Evolutionary conservation across 1,140 invertebrate genomes (phyloP).

Genomic region (Microplitis mediator): DNA sequence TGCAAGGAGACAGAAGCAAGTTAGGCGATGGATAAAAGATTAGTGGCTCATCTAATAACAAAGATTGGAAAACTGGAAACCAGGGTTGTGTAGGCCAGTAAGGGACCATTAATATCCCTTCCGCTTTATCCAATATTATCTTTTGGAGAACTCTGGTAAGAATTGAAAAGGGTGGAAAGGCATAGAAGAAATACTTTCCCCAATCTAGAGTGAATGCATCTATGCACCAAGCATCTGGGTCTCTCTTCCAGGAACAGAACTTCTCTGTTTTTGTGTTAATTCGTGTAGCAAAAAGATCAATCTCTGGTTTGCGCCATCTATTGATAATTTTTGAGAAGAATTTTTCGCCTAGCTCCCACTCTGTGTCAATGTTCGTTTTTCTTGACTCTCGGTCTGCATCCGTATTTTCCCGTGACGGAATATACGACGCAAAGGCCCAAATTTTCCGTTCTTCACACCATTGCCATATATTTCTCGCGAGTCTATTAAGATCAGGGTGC

Average conservation of each 20-base stretch:
- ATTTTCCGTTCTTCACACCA: conserved; percentile 5
- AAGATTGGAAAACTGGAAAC: conserved; percentile 11
- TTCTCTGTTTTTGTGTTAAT: too few relatives aligned
- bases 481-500: background rate
- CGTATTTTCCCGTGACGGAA: background rate
- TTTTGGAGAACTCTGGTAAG: conserved; percentile 17
- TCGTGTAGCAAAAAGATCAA: conserved; percentile 35
- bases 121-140: conserved; percentile 14
- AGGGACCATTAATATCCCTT: conserved; percentile 22
- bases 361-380: too few relatives aligned
- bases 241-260: conserved; percentile 34
- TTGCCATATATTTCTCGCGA: conserved; percentile 2
- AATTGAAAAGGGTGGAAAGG: conserved; percentile 3
- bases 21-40: background rate
- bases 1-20: conserved; percentile 7
- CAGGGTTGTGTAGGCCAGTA: conserved; percentile 21
- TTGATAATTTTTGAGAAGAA: conserved; percentile 15
- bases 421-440: conserved; percentile 7
- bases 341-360: too few relatives aligned
- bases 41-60: conserved; percentile 4
- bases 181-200: background rate
- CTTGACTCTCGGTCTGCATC: conserved; percentile 1
- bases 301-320: conserved; percentile 34
- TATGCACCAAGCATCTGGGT: conserved; percentile 30
- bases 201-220: conserved; percentile 33